Evolutionary conservation across 2,888 invertebrate genomes (phyloP).

Genomic region (Drosophila prolongata): DNA sequence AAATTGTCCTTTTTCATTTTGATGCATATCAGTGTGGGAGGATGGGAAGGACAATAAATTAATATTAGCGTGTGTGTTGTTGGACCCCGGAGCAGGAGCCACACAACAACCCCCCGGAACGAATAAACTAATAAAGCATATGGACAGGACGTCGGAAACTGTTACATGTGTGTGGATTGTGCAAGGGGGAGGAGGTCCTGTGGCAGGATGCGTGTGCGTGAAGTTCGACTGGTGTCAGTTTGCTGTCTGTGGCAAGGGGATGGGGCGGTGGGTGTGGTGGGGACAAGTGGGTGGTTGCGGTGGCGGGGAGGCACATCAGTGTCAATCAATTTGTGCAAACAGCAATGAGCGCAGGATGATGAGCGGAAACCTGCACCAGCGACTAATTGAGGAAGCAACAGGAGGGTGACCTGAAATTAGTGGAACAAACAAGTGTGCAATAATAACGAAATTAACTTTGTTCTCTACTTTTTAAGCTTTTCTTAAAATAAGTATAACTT

Average conservation of each 20-base stretch:
- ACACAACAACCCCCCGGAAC: constrained; percentile 36
- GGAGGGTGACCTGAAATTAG: constrained; percentile 3
- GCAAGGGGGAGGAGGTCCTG: constrained; percentile 11
- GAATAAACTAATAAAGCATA: constrained; percentile 74
- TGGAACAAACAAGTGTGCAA: not conserved
- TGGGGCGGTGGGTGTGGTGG: not conserved
- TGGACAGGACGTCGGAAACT: constrained; percentile 45
- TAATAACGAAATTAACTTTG: not conserved
- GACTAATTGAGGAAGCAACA: constrained; percentile 15
- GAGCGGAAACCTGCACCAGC: constrained; percentile 59
- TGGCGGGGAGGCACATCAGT: constrained; percentile 50
- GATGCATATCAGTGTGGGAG: constrained; percentile 63
- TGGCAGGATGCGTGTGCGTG: constrained; percentile 23
- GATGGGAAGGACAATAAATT: constrained; percentile 67
- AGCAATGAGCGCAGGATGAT: constrained; percentile 44
- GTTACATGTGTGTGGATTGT: constrained; percentile 42
- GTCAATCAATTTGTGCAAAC: constrained; percentile 71
- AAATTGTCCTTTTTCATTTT: constrained; percentile 79
- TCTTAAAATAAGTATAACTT: too few relatives aligned
- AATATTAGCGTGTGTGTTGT: constrained; percentile 61
- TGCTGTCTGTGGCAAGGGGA: constrained; percentile 52
- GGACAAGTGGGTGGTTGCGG: not conserved
- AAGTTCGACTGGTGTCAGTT: constrained; percentile 74
- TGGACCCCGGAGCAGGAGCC: constrained; percentile 24
- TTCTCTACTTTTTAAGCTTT: too few relatives aligned